phyloP scores from a whole-genome alignment of 2,888 invertebrate species.

The Hylaea fasciaria region DNA sequence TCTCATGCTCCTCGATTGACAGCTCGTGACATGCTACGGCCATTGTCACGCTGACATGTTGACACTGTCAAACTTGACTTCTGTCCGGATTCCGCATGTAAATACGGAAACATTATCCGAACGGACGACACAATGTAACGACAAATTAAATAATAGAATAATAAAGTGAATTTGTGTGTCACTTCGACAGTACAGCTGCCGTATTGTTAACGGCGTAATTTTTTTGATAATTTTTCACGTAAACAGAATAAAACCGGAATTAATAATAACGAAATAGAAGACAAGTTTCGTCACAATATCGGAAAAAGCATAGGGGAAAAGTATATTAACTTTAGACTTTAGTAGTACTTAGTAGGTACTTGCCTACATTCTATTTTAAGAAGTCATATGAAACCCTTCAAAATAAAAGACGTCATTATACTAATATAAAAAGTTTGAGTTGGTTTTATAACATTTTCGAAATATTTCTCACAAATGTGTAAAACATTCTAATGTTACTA shows the following conservation, averaged over 20 bases:
- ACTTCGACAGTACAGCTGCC: constrained; percentile 65
- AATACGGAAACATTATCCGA: constrained; percentile 81
- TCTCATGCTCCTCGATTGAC: constrained; percentile 79
- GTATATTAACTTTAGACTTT: no score
- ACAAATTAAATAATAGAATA: constrained; percentile 84
- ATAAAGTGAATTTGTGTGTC: constrained; percentile 62
- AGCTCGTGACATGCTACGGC: constrained; percentile 78
- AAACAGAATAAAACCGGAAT: constrained; percentile 39
- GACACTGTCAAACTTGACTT: constrained; percentile 83
- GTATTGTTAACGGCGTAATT: constrained; percentile 42
- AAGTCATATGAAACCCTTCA: no score
- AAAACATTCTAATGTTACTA: no score
- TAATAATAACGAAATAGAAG: not conserved
- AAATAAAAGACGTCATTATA: no score
- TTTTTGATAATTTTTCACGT: constrained; percentile 54
- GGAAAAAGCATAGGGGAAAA: not conserved
- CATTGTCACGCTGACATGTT: constrained; percentile 82
- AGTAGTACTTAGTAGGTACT: no score
- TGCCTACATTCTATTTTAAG: no score
- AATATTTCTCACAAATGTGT: no score
- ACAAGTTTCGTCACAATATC: not conserved
- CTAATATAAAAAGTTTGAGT: no score
- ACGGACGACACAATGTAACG: constrained; percentile 71
- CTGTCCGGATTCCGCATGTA: constrained; percentile 80
- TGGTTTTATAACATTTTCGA: no score